Percentiles rank a stretch among this genome's conserved stretches.
phyloP scores from a whole-genome alignment of 2,113 vertebrate genomes.

The Stercorarius parasiticus region DNA sequence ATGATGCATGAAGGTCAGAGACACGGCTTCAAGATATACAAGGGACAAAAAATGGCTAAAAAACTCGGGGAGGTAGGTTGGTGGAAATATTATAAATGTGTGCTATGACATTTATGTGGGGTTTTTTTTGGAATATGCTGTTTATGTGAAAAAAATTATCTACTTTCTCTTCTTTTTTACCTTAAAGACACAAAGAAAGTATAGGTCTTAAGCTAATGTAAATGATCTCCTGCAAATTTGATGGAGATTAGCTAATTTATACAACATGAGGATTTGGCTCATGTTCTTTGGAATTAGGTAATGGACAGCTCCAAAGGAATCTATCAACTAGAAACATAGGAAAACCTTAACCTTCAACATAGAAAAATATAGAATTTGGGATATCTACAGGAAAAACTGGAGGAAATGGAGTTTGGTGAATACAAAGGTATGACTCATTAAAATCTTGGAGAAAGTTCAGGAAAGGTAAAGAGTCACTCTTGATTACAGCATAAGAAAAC shows the following conservation, averaged over 20 bases:
- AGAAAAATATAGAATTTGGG: not conserved
- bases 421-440: not conserved
- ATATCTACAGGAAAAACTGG: not conserved
- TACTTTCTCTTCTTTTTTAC: not conserved
- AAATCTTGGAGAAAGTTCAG: not conserved
- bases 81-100: not conserved
- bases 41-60: not conserved
- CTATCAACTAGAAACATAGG: not conserved
- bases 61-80: accelerated
- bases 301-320: not conserved
- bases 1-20: not conserved
- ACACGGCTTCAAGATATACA: not conserved
- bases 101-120: not conserved
- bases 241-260: not conserved
- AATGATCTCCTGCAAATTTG: not conserved
- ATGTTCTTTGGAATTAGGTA: not conserved
- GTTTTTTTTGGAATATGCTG: not conserved
- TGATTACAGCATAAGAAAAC: not conserved
- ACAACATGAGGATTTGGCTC: not conserved
- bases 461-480: not conserved
- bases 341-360: not conserved
- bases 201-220: not conserved
- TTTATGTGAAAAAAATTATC: not conserved
- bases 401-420: not conserved
- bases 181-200: not conserved